Percentiles rank a stretch among this genome's conserved stretches.
Conservation (phyloP, 2,888 invertebrate species). For the Copidosoma aretas region DNA sequence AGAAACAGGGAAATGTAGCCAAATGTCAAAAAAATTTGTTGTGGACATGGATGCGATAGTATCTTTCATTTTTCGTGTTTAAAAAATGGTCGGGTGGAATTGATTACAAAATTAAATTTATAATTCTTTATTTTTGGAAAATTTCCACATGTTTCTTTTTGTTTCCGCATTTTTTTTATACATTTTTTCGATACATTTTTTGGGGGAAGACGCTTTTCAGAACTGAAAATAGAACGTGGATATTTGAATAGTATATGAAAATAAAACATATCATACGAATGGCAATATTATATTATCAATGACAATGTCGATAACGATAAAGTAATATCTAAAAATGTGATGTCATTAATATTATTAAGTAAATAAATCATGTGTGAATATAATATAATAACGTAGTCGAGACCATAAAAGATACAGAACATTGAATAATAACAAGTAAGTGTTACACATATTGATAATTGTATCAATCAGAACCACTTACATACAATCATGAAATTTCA, state of each 20-base stretch:
- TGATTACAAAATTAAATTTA: constrained; percentile 18
- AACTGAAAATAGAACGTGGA: constrained; percentile 22
- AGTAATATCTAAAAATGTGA: constrained; percentile 5
- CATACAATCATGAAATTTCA: constrained; percentile 26
- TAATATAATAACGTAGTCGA: not conserved
- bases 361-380: constrained; percentile 26
- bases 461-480: constrained; percentile 22
- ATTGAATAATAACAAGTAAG: not conserved
- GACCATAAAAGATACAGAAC: too few species aligned
- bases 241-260: not conserved
- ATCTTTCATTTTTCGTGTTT: not conserved
- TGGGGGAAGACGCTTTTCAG: constrained; percentile 30
- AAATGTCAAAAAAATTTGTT: not conserved
- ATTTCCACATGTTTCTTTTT: constrained; percentile 19
- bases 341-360: constrained; percentile 33
- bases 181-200: constrained; percentile 13
- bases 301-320: constrained; percentile 10
- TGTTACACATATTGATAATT: constrained; percentile 22
- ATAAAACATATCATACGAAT: constrained; percentile 18
- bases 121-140: constrained; percentile 37
- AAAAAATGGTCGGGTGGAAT: constrained; percentile 16
- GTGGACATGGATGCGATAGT: not conserved
- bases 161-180: too few species aligned
- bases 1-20: not conserved
- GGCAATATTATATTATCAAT: constrained; percentile 22